phyloP scores from a whole-genome alignment of 2,797 vertebrate genomes.

The Dipus sagitta region DNA sequence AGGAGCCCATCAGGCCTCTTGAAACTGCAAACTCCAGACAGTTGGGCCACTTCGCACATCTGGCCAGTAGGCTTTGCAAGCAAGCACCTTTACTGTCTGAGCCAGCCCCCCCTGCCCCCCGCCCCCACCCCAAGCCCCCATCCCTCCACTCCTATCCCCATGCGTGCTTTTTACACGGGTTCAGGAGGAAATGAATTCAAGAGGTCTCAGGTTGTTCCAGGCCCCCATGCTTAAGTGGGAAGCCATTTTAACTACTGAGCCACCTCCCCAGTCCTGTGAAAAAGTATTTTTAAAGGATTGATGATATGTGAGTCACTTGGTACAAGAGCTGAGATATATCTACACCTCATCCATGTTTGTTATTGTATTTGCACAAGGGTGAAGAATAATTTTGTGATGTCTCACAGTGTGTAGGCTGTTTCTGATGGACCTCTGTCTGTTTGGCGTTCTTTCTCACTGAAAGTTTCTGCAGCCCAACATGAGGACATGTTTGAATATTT shows the following conservation, averaged over 20 bases:
- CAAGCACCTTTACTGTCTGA: too few relatives aligned
- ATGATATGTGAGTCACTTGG: background rate
- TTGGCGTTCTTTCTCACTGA: constrained; percentile 9
- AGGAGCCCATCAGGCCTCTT: too few relatives aligned
- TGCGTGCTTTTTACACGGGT: too few relatives aligned
- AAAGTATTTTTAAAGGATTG: constrained; percentile 29
- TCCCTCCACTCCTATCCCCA: background rate
- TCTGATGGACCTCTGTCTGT: background rate
- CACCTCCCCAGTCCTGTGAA: background rate
- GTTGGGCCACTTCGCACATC: too few relatives aligned
- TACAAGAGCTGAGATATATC: background rate
- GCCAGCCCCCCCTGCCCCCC: too few relatives aligned
- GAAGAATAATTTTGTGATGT: background rate
- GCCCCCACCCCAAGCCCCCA: too few relatives aligned
- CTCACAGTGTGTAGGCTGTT: background rate
- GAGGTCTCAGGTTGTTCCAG: background rate
- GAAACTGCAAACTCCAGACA: too few relatives aligned
- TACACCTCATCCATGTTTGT: background rate
- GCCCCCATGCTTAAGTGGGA: background rate
- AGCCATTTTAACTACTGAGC: background rate
- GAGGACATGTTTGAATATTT: background rate
- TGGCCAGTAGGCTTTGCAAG: too few relatives aligned
- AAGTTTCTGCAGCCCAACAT: background rate
- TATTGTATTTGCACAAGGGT: constrained; percentile 1
- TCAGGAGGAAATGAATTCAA: too few relatives aligned